Percentiles rank a stretch among this genome's conserved stretches.
Evolutionary conservation across 53 echinoderm and acorn worm genomes (phyloP).

Genomic region (Henricia sp.): DNA sequence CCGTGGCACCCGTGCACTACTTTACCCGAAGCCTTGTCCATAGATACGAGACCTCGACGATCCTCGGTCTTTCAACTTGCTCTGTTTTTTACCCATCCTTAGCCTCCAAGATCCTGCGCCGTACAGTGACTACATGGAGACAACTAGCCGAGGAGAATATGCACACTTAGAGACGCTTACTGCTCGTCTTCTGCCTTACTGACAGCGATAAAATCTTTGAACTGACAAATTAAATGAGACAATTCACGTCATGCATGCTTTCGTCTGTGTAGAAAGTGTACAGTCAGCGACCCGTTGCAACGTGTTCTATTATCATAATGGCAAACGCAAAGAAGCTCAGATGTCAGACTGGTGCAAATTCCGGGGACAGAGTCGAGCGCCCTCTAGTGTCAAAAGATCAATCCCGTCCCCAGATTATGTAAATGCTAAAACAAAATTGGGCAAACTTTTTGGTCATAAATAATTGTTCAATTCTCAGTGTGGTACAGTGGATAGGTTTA

Average conservation of each 20-base stretch:
- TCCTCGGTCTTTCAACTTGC: slow-evolving; percentile 40
- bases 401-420: no score
- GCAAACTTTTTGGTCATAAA: no score
- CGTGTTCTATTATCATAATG: background rate
- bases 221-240: no score
- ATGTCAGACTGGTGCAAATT: background rate
- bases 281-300: slow-evolving; percentile 16
- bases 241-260: background rate
- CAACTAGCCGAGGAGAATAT: background rate
- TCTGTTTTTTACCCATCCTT: slow-evolving; percentile 65
- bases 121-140: background rate
- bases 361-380: background rate
- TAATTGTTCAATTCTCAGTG: no score
- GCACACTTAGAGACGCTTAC: no score
- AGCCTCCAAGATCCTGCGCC: background rate
- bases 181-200: no score
- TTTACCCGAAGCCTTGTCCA: slow-evolving; percentile 43
- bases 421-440: no score
- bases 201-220: no score
- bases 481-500: no score
- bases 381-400: background rate
- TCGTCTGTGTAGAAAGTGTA: background rate
- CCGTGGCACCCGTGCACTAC: background rate
- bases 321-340: background rate
- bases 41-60: slow-evolving; percentile 2